Conservation (phyloP, 2,888 invertebrate genomes). For the Latrodectus elegans region DNA sequence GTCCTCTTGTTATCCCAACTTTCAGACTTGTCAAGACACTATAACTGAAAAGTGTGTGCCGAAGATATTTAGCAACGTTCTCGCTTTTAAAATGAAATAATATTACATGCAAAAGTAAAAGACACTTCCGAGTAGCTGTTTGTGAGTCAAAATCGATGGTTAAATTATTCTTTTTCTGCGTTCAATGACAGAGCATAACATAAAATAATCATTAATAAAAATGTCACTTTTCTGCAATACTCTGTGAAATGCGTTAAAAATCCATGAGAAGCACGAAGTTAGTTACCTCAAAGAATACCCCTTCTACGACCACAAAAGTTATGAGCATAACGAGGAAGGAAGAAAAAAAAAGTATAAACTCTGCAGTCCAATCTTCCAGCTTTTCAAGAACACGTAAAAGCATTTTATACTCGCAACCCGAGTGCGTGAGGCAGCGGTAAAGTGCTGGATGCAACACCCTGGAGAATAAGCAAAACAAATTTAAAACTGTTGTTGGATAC, state of each 20-base stretch:
- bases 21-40: no score
- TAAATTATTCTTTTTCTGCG: no score
- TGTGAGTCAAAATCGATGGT: neutral
- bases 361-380: neutral
- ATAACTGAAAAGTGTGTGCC: no score
- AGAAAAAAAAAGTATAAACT: neutral
- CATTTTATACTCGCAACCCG: slow-evolving; percentile 6
- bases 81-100: no score
- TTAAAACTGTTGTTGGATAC: slow-evolving; percentile 30
- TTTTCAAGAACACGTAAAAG: slow-evolving; percentile 14
- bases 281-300: neutral
- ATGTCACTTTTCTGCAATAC: neutral
- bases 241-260: neutral
- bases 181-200: no score
- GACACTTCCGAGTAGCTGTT: neutral
- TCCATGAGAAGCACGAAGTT: neutral
- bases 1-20: no score
- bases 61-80: no score
- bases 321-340: neutral
- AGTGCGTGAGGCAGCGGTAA: slow-evolving; percentile 29
- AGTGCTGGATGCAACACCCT: neutral
- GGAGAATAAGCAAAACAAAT: slow-evolving; percentile 26
- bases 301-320: neutral
- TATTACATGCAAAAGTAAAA: no score
- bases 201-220: no score